These are phyloP conservation scores for Ditylenchus dipsaci DNA, from an alignment of 1,140 invertebrate genomes.

Conservation along the genomic window DNA sequence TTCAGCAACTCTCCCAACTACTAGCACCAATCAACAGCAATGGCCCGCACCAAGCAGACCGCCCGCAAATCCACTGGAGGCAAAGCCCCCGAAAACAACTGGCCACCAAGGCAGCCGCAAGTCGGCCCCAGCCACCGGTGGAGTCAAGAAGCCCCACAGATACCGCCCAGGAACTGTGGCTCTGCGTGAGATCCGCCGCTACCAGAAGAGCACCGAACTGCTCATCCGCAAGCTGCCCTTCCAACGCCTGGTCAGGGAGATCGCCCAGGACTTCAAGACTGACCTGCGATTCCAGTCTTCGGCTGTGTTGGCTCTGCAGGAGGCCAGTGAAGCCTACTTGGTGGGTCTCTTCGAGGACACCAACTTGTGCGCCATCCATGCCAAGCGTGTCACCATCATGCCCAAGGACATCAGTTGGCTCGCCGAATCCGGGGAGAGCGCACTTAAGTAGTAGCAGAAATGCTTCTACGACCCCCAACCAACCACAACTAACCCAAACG, in stretches of 20 bases:
- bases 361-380: conserved; percentile 87
- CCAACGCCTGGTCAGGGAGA: conserved; percentile 66
- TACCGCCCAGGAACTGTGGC: conserved; percentile 61
- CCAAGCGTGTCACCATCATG: conserved; percentile 90
- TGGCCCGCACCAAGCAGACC: conserved; percentile 80
- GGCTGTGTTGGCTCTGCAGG: conserved; percentile 65
- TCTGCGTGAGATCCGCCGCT: conserved; percentile 61
- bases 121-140: conserved; percentile 72
- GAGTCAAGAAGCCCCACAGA: conserved; percentile 73
- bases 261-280: conserved; percentile 75
- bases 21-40: conserved; percentile 54
- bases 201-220: conserved; percentile 71
- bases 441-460: conserved; percentile 55
- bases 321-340: conserved; percentile 82
- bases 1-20: no score
- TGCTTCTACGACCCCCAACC: background rate
- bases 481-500: conserved; percentile 8
- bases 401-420: conserved; percentile 88
- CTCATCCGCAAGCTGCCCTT: conserved; percentile 64
- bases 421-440: conserved; percentile 69
- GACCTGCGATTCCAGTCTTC: conserved; percentile 74
- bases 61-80: conserved; percentile 73
- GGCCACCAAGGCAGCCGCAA: conserved; percentile 74
- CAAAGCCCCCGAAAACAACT: conserved; percentile 80
- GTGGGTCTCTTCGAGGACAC: conserved; percentile 85